A percentile compares a stretch with the other conserved stretches of the same genome.
Conservation (phyloP, 2,888 invertebrate genomes). For the Cyaniris semiargus region DNA sequence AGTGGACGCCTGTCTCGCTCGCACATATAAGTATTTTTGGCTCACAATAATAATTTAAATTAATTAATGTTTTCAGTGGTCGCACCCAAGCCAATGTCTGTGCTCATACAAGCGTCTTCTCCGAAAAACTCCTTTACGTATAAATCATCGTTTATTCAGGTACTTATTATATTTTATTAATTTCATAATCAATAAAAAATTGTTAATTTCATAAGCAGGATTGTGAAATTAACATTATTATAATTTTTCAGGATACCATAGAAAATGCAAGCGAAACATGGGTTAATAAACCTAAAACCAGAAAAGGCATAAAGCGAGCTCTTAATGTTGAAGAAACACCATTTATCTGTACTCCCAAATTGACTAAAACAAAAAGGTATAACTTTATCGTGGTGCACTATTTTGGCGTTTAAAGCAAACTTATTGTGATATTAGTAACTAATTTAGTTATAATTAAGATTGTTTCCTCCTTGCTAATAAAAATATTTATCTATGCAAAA, state of each 20-base stretch:
- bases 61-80: too few relatives aligned
- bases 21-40: too few relatives aligned
- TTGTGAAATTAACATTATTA: neutral
- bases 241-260: slow-evolving; percentile 65
- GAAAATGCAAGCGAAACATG: slow-evolving; percentile 72
- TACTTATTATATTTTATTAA: slow-evolving; percentile 40
- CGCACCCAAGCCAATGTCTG: slow-evolving; percentile 81
- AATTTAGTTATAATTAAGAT: too few relatives aligned
- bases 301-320: slow-evolving; percentile 66
- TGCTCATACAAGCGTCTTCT: slow-evolving; percentile 73
- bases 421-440: neutral
- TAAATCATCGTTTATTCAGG: slow-evolving; percentile 75
- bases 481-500: too few relatives aligned
- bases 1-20: too few relatives aligned
- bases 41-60: too few relatives aligned
- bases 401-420: neutral
- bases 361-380: slow-evolving; percentile 60
- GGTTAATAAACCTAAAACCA: slow-evolving; percentile 64
- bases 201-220: too few relatives aligned
- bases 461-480: too few relatives aligned
- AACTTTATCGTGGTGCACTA: neutral
- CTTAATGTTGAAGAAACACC: slow-evolving; percentile 79
- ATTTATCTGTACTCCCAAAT: slow-evolving; percentile 82
- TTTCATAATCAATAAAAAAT: neutral
- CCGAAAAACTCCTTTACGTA: slow-evolving; percentile 70